Evolutionary conservation across 2,113 vertebrate genomes (phyloP), one percentile per base, ranked within the genome.

Genomic region (Plestiodon gilberti): DNA sequence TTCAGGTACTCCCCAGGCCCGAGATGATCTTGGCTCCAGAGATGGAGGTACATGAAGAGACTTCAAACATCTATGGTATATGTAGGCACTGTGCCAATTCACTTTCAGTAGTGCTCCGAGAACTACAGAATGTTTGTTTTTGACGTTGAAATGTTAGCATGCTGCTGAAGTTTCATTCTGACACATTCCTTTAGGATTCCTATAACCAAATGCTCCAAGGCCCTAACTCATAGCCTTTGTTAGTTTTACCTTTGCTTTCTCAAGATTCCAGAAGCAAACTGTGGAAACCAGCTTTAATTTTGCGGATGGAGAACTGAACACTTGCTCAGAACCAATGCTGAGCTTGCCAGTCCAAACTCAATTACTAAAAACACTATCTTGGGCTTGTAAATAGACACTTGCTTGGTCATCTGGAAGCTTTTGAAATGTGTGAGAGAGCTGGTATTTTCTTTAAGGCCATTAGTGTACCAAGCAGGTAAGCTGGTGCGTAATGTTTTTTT

Each of bases 271-370:
- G 25, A 40, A 89, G 57, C 35, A 88, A 6, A 25, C 2, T 83
- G 38, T 59, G 10, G 81, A 84, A 90, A 65, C 83, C 48, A 22
- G 23, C 75, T 88, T 83, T 8, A 23, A 59, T 73, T 83, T 85
- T 87, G 25, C n/a, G 83, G 0, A 78, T 89, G 11, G 86, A 64
- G 70, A 79, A 35, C 90, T 83, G 73, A 20, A n/a, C 43, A 84
- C 1, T 87, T 89, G 65, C 10, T 67, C 67, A n/a, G 11, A 4
- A 85, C 75, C 15, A 84, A 64, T 38, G 86, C 7, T 25, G 73
- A 7, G 20, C 84, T 88, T 23, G 90, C 85, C 74, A 64, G 22
- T 76, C 30, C 70, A 88, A 89, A n/a, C 89, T 28, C 35, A 81
- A 52, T 30, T 61, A 87, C 75, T 86, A 69, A 81, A 90, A 89